phyloP scores from a whole-genome alignment of 2,797 vertebrate species.

The Sebastiscus albofasciatus region DNA sequence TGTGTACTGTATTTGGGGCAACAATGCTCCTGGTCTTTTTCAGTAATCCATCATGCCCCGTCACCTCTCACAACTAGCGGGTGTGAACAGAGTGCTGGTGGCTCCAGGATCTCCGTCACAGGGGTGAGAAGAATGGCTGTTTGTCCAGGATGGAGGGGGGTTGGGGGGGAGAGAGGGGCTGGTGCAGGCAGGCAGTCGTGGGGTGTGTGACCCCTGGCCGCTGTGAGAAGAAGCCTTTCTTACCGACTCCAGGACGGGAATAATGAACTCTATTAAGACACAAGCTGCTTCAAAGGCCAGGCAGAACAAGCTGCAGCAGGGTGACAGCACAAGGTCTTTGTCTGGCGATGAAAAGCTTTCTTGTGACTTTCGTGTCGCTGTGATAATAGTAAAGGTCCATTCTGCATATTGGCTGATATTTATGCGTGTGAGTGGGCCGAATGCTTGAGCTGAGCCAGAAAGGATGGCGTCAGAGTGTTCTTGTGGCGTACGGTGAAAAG shows the following conservation, averaged over 20 bases:
- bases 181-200: slow-evolving; percentile 52
- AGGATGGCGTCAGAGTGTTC: slow-evolving; percentile 43
- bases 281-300: slow-evolving; percentile 76
- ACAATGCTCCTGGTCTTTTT: slow-evolving; percentile 64
- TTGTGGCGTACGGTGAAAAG: slow-evolving; percentile 39
- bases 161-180: neutral
- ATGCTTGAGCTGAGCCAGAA: slow-evolving; percentile 25
- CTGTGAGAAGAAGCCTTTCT: slow-evolving; percentile 78
- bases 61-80: slow-evolving; percentile 56
- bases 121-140: slow-evolving; percentile 77
- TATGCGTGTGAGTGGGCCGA: slow-evolving; percentile 57
- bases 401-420: slow-evolving; percentile 69
- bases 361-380: slow-evolving; percentile 71
- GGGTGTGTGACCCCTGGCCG: slow-evolving; percentile 68
- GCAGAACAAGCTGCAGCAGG: slow-evolving; percentile 62
- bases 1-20: slow-evolving; percentile 63
- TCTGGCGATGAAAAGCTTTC: slow-evolving; percentile 75
- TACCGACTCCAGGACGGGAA: slow-evolving; percentile 68
- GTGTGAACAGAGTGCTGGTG: slow-evolving; percentile 62
- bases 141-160: slow-evolving; percentile 64
- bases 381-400: slow-evolving; percentile 68
- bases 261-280: slow-evolving; percentile 81
- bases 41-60: slow-evolving; percentile 74
- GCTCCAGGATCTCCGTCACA: slow-evolving; percentile 79
- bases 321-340: slow-evolving; percentile 74